These are phyloP conservation scores for Harmothoe impar DNA, from an alignment of 2,888 invertebrate genomes.

Conservation along the genomic window DNA sequence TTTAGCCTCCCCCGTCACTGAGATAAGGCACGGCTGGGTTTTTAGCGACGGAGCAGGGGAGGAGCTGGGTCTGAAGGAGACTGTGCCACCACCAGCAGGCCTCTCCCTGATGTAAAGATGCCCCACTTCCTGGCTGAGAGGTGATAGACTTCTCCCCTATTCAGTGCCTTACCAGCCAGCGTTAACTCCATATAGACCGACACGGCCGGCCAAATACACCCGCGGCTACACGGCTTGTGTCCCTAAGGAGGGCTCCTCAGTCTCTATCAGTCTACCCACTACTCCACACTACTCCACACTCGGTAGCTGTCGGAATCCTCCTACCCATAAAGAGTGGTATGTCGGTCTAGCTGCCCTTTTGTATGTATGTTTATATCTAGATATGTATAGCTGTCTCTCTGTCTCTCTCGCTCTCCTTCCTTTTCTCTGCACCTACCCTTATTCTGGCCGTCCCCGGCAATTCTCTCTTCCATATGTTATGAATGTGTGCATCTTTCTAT, in stretches of 20 bases:
- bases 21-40: slow-evolving; percentile 9
- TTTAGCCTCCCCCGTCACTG: not conserved
- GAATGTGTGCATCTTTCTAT: too few species aligned
- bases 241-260: too few species aligned
- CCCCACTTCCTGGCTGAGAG: not conserved
- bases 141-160: not conserved
- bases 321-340: too few species aligned
- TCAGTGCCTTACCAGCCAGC: not conserved
- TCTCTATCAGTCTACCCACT: too few species aligned
- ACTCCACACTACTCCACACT: too few species aligned
- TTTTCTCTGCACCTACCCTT: not conserved
- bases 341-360: too few species aligned
- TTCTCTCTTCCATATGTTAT: too few species aligned
- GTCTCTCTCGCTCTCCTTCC: not conserved
- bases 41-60: not conserved
- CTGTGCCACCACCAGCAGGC: slow-evolving; percentile 25
- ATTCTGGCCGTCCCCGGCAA: too few species aligned
- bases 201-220: not conserved
- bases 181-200: slow-evolving; percentile 1
- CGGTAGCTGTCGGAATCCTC: too few species aligned
- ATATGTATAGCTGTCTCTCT: not conserved
- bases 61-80: slow-evolving; percentile 18
- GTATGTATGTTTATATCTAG: not conserved
- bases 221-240: too few species aligned
- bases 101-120: not conserved